Percentiles rank a stretch among this genome's conserved stretches.
These are phyloP conservation scores for Shinisaurus crocodilurus DNA, from an alignment of 2,113 vertebrate species.

Conservation along the genomic window DNA sequence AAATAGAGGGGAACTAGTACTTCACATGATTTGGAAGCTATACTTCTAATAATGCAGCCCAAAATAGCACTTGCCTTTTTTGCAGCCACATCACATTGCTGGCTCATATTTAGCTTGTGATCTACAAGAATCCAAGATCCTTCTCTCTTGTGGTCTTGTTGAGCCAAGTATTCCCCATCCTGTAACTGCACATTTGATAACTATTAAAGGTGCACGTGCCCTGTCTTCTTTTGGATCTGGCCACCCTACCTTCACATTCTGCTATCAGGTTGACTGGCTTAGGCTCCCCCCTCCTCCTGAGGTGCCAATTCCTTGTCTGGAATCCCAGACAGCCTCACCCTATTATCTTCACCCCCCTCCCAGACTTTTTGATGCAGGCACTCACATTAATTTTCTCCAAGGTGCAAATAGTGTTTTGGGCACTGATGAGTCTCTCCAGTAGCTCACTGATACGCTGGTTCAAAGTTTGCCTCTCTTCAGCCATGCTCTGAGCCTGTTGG, in stretches of 20 bases:
- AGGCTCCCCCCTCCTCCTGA: no score
- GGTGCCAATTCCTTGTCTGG: neutral
- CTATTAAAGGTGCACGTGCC: neutral
- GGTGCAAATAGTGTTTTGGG: constrained; percentile 70
- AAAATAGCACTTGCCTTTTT: no score
- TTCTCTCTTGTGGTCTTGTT: no score
- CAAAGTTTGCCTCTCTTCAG: constrained; percentile 70
- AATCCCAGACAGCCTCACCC: neutral
- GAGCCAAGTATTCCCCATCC: no score
- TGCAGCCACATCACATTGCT: no score
- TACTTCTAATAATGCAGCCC: no score
- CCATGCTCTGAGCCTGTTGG: constrained; percentile 9
- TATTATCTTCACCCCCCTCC: neutral
- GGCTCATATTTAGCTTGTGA: no score
- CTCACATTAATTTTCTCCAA: constrained; percentile 78
- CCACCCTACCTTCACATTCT: neutral
- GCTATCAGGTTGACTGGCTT: neutral
- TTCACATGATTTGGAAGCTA: no score
- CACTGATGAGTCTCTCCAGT: constrained; percentile 73
- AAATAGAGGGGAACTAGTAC: no score
- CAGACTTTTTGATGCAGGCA: no score
- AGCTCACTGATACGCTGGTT: constrained; percentile 77
- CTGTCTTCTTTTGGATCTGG: neutral
- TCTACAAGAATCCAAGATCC: no score
- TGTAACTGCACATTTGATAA: no score